Percentiles rank a stretch among this genome's conserved stretches.
Conservation (phyloP, 2,113 vertebrate species). For the Pelodiscus sinensis region DNA sequence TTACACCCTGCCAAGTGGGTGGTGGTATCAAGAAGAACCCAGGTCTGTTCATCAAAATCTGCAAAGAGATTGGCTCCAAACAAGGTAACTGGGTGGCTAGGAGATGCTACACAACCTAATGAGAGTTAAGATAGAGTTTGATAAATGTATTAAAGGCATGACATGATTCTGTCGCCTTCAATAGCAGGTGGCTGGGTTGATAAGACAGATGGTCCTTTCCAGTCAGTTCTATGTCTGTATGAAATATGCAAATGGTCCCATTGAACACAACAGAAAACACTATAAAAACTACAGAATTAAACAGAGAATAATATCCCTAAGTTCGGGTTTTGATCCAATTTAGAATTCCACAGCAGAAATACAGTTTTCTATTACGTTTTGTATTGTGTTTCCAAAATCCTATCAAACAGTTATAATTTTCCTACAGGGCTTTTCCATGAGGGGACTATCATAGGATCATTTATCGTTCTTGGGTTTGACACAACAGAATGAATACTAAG, state of each 20-base stretch:
- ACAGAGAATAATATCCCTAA: background rate
- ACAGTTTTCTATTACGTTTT: background rate
- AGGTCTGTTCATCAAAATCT: no score
- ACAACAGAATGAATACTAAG: background rate
- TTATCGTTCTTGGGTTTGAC: constrained; percentile 24
- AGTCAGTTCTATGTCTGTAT: background rate
- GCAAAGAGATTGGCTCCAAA: no score
- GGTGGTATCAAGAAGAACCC: no score
- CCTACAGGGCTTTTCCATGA: background rate
- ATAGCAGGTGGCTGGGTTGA: background rate
- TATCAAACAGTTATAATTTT: background rate
- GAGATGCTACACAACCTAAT: background rate
- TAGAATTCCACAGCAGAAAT: background rate
- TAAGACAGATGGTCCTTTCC: background rate
- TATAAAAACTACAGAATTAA: constrained; percentile 14
- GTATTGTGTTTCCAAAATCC: background rate
- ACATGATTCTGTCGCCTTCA: background rate
- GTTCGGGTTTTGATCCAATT: constrained; percentile 23
- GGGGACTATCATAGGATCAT: background rate
- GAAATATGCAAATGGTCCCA: background rate
- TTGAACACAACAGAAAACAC: background rate
- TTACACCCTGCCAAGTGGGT: no score
- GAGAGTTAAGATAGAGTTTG: background rate
- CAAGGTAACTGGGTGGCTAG: no score
- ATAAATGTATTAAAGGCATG: background rate